Percentiles rank a stretch among this genome's conserved stretches.
phyloP scores from a whole-genome alignment of 2,888 invertebrate species.

The Gastracanthus pulcherrimus region DNA sequence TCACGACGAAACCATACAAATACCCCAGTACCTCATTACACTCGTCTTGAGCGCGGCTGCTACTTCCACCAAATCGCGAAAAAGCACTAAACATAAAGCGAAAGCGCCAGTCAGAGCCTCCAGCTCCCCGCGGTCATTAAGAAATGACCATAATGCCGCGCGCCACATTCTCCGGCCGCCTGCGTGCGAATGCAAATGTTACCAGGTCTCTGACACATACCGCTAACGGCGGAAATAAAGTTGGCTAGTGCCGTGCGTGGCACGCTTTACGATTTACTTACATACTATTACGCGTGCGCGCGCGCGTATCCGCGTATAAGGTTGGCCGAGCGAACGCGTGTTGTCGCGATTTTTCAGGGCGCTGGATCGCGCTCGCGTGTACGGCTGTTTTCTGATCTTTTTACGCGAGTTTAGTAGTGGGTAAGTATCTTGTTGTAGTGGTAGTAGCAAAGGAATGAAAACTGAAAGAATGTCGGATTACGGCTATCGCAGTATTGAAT shows the following conservation, averaged over 20 bases:
- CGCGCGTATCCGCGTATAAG: not conserved
- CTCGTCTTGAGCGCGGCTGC: not conserved
- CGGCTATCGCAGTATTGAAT: no score
- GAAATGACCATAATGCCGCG: constrained; percentile 26
- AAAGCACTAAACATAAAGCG: not conserved
- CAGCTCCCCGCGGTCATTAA: constrained; percentile 12
- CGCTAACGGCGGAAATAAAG: constrained; percentile 60
- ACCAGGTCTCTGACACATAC: constrained; percentile 44
- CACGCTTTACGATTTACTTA: constrained; percentile 29
- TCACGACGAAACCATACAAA: no score
- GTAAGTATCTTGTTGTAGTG: not conserved
- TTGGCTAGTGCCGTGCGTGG: constrained; percentile 58
- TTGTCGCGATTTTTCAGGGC: not conserved
- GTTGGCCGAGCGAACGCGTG: not conserved
- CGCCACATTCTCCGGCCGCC: constrained; percentile 2
- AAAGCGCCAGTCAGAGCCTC: no score
- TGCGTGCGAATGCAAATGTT: constrained; percentile 59
- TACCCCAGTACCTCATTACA: not conserved
- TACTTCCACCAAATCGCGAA: no score
- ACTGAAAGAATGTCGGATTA: not conserved
- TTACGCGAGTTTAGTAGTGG: not conserved
- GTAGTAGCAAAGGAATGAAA: not conserved
- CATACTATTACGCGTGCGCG: not conserved
- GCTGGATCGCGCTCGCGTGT: not conserved
- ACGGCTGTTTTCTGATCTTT: not conserved